These are phyloP conservation scores for Agonopterix subpropinquella DNA, from an alignment of 2,888 invertebrate genomes.

Conservation along the genomic window DNA sequence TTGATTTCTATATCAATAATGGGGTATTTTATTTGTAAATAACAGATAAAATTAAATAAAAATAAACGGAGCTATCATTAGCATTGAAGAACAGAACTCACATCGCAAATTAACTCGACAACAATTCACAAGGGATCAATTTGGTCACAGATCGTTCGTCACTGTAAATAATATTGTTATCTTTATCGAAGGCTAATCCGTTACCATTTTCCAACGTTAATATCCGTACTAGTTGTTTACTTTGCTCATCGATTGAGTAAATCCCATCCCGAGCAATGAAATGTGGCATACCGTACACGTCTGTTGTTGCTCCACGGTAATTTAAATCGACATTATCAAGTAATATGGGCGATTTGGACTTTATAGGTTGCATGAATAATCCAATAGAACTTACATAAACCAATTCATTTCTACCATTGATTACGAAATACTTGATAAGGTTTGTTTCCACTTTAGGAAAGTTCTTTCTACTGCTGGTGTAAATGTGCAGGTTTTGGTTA, in stretches of 20 bases:
- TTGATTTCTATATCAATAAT: neutral
- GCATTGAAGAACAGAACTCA: neutral
- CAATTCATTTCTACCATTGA: slow-evolving; percentile 30
- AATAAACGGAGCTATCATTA: too few relatives aligned
- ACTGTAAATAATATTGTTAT: slow-evolving; percentile 46
- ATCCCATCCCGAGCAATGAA: slow-evolving; percentile 44
- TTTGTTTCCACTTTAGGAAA: slow-evolving; percentile 27
- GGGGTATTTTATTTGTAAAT: neutral
- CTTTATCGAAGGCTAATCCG: slow-evolving; percentile 44
- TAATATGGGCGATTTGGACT: slow-evolving; percentile 21
- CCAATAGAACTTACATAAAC: slow-evolving; percentile 39
- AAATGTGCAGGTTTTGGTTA: slow-evolving; percentile 32
- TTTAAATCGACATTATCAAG: slow-evolving; percentile 18
- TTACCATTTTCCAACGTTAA: slow-evolving; percentile 35
- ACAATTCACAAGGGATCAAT: slow-evolving; percentile 15
- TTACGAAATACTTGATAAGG: slow-evolving; percentile 39
- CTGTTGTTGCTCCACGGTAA: slow-evolving; percentile 37
- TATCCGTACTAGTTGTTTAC: slow-evolving; percentile 24
- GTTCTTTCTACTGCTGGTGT: slow-evolving; percentile 21
- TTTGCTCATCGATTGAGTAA: slow-evolving; percentile 30
- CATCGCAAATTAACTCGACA: neutral
- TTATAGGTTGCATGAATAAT: slow-evolving; percentile 27
- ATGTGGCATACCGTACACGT: slow-evolving; percentile 30
- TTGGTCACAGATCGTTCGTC: slow-evolving; percentile 42
- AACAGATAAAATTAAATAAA: neutral